Conservation (phyloP, 2,113 vertebrate species). For the Orycteropus afer region DNA sequence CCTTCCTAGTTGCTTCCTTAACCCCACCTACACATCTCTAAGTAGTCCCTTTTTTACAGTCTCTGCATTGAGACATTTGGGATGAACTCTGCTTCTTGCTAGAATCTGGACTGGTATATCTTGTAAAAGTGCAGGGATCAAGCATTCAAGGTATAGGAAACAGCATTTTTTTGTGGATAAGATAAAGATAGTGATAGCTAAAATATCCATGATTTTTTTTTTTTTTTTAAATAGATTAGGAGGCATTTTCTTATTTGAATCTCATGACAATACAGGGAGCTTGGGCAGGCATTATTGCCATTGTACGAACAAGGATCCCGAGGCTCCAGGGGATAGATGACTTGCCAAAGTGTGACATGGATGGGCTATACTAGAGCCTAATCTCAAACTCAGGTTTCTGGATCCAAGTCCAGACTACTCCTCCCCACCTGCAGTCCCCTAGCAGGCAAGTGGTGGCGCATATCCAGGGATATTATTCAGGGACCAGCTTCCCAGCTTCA, state of each 20-base stretch:
- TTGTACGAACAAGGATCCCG: background rate
- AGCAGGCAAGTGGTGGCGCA: background rate
- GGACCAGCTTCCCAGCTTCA: background rate
- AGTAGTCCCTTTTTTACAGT: background rate
- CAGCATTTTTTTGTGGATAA: background rate
- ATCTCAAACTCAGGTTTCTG: background rate
- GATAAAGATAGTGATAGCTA: background rate
- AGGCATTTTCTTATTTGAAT: background rate
- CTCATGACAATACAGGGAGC: background rate
- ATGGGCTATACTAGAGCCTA: background rate
- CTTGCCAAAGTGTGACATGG: background rate
- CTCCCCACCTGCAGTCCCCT: too few relatives aligned
- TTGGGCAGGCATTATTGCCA: background rate
- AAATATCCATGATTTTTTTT: background rate
- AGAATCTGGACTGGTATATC: background rate
- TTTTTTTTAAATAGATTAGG: background rate
- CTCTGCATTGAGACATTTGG: background rate
- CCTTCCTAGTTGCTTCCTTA: background rate
- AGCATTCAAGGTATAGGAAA: background rate
- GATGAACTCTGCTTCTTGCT: background rate
- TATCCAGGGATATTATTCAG: background rate
- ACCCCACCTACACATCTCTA: background rate
- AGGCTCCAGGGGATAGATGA: background rate
- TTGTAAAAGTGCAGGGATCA: background rate
- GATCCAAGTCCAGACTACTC: background rate